Evolutionary conservation across 2,797 vertebrate genomes (phyloP).

Genomic region (Picus viridis): DNA sequence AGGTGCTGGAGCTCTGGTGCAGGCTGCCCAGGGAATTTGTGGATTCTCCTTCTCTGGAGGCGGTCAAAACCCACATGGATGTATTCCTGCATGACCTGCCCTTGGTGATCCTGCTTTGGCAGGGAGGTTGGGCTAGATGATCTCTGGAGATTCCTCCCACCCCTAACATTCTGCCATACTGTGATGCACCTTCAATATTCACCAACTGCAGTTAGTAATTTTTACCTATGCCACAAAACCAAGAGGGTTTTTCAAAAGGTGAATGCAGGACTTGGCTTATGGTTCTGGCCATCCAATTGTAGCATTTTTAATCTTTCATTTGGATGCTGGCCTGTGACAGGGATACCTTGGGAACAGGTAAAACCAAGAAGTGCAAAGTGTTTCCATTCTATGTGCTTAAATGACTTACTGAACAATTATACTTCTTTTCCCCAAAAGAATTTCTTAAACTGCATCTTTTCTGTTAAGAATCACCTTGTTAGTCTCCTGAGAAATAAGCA

Average conservation of each 20-base stretch:
- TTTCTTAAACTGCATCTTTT: neutral
- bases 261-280: accelerated
- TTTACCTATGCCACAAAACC: neutral
- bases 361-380: neutral
- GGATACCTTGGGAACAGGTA: neutral
- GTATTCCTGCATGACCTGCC: too few relatives aligned
- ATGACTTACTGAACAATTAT: neutral
- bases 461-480: neutral
- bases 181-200: neutral
- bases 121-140: too few relatives aligned
- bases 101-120: too few relatives aligned
- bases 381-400: neutral
- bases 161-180: too few relatives aligned
- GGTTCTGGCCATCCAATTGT: accelerated
- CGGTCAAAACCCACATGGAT: too few relatives aligned
- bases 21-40: too few relatives aligned
- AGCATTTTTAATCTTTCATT: neutral
- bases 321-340: neutral
- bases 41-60: too few relatives aligned
- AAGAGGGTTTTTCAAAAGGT: accelerated
- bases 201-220: neutral
- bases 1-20: too few relatives aligned
- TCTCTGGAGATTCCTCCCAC: too few relatives aligned
- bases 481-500: neutral
- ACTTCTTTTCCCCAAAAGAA: neutral